A percentile compares a stretch with the other conserved stretches of the same genome.
Conservation (phyloP, 2,113 vertebrate genomes). For the Cynopterus brachyotis region DNA sequence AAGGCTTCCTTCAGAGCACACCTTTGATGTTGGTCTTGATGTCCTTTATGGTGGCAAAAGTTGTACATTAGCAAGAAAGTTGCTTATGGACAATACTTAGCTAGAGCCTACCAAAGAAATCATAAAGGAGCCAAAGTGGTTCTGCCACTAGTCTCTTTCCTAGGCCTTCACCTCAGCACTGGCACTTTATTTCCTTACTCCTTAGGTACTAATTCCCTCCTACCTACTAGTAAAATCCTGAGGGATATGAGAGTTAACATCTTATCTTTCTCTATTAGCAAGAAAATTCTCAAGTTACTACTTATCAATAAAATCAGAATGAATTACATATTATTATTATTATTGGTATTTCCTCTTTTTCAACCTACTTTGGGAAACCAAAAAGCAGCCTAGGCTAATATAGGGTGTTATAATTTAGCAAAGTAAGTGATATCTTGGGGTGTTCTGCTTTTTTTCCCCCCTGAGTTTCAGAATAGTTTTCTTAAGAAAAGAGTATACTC, state of each 20-base stretch:
- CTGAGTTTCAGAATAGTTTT: constrained; percentile 2
- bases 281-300: background rate
- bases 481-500: background rate
- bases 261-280: background rate
- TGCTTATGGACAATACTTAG: background rate
- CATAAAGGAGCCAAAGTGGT: too few relatives aligned
- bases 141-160: background rate
- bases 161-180: background rate
- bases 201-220: background rate
- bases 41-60: background rate
- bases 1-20: background rate
- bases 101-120: background rate
- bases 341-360: background rate
- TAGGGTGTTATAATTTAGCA: background rate
- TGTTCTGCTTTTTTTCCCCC: background rate
- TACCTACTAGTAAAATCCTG: background rate
- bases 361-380: background rate
- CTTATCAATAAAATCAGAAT: background rate
- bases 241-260: background rate
- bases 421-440: background rate
- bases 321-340: background rate
- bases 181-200: background rate
- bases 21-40: background rate
- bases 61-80: background rate
- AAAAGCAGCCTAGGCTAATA: background rate